Evolutionary conservation across 2,113 vertebrate species (phyloP).

Genomic region (Clarias gariepinus): DNA sequence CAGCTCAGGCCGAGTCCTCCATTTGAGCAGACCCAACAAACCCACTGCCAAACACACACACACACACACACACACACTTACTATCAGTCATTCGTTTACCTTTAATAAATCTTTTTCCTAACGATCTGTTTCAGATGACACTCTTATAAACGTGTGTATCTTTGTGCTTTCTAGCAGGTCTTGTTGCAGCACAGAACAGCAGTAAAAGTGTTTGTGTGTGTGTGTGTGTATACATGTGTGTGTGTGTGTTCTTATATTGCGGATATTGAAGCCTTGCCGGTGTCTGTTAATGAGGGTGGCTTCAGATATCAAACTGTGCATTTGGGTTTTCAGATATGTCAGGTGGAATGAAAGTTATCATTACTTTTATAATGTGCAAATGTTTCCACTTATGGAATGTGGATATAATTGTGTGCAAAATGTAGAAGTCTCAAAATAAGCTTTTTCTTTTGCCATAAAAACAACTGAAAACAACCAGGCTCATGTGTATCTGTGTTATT

Average conservation of each 20-base stretch:
- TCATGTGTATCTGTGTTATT: too few species aligned
- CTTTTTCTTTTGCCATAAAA: too few species aligned
- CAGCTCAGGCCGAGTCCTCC: conserved; percentile 90
- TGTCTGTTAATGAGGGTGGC: too few species aligned
- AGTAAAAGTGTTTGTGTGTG: conserved; percentile 60
- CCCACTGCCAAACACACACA: conserved; percentile 77
- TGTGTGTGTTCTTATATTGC: not conserved
- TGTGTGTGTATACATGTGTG: conserved; percentile 45
- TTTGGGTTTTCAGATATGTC: too few species aligned
- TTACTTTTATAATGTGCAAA: too few species aligned
- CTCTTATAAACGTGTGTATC: conserved; percentile 25
- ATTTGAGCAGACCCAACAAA: conserved; percentile 90
- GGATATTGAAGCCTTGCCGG: too few species aligned
- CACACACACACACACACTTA: not conserved
- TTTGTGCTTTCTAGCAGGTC: conserved; percentile 37
- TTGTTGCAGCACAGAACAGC: conserved; percentile 47
- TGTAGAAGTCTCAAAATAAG: too few species aligned
- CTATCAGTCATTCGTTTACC: not conserved
- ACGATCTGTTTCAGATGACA: not conserved
- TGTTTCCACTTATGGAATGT: too few species aligned
- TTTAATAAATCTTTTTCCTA: not conserved
- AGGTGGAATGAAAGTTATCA: too few species aligned
- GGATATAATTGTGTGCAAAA: not conserved
- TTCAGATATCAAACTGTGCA: too few species aligned
- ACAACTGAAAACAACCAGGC: too few species aligned